A percentile compares a stretch with the other conserved stretches of the same genome.
phyloP scores from a whole-genome alignment of 2,797 vertebrate species.

The Xerus rutilus region DNA sequence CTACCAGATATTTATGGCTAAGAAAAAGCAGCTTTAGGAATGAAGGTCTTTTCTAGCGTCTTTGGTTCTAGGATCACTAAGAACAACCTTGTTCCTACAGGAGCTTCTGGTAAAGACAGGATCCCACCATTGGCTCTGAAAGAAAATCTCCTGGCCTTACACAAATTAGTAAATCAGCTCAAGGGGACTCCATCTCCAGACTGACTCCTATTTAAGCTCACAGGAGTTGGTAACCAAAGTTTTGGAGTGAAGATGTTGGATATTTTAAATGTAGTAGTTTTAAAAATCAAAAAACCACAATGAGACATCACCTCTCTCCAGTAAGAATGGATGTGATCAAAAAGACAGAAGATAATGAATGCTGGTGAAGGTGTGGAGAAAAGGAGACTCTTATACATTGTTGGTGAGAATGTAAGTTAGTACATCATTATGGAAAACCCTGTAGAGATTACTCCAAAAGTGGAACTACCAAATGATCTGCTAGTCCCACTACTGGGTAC shows the following conservation, averaged over 20 bases:
- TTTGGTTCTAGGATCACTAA: neutral
- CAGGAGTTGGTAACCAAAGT: neutral
- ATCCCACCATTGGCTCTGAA: neutral
- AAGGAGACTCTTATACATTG: neutral
- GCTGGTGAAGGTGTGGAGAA: neutral
- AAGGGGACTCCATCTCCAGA: neutral
- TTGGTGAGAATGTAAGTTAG: neutral
- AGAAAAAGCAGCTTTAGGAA: neutral
- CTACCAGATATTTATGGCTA: neutral
- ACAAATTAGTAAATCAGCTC: neutral
- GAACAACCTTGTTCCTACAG: neutral
- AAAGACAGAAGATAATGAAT: neutral
- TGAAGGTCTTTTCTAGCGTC: neutral
- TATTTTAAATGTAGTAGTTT: neutral
- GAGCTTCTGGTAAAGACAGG: neutral
- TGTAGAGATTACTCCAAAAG: neutral
- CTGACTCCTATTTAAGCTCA: neutral
- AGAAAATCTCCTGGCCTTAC: neutral
- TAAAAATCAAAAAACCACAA: neutral
- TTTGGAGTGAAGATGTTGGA: neutral
- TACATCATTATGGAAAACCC: neutral
- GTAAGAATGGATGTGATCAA: neutral
- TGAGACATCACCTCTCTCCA: neutral
- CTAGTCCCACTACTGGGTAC: neutral
- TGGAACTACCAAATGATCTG: neutral